Evolutionary conservation across 2,888 invertebrate genomes (phyloP).

Genomic region (Drosophila nigricruria): DNA sequence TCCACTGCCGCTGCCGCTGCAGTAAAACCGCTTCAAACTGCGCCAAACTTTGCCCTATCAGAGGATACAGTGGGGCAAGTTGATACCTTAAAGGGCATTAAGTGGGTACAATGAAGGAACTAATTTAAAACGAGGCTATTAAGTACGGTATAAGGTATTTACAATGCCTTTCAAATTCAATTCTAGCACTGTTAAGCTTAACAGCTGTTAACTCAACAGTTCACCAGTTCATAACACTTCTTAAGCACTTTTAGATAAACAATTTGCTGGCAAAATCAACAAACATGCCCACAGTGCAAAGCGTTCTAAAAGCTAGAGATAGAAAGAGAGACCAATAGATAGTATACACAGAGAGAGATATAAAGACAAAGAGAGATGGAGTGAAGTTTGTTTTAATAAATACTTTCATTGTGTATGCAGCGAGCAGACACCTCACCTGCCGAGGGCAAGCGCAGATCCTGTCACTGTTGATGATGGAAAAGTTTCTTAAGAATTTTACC

Average conservation of each 20-base stretch:
- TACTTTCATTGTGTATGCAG: conserved; percentile 76
- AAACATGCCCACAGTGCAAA: conserved; percentile 10
- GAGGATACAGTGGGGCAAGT: background rate
- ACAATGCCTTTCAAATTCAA: background rate
- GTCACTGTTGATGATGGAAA: conserved; percentile 52
- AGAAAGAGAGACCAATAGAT: background rate
- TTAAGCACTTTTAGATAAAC: too few species aligned
- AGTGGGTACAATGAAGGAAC: background rate
- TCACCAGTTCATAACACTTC: background rate
- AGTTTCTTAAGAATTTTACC: conserved; percentile 67
- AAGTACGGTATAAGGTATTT: too few species aligned
- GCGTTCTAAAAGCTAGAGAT: conserved; percentile 3
- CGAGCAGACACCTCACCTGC: conserved; percentile 56
- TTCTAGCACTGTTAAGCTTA: background rate
- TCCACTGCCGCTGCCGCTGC: conserved; percentile 10
- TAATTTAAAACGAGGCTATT: background rate
- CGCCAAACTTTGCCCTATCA: conserved; percentile 48
- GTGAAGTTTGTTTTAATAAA: conserved; percentile 79
- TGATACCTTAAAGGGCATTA: background rate
- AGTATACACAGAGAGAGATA: background rate
- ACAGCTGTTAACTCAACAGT: background rate
- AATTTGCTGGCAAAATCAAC: background rate
- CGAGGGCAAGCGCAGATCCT: conserved; percentile 11
- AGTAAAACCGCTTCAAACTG: conserved; percentile 24
- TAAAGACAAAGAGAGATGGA: conserved; percentile 6